Evolutionary conservation across 2,888 invertebrate species (phyloP).

Genomic region (Emesis castigata): DNA sequence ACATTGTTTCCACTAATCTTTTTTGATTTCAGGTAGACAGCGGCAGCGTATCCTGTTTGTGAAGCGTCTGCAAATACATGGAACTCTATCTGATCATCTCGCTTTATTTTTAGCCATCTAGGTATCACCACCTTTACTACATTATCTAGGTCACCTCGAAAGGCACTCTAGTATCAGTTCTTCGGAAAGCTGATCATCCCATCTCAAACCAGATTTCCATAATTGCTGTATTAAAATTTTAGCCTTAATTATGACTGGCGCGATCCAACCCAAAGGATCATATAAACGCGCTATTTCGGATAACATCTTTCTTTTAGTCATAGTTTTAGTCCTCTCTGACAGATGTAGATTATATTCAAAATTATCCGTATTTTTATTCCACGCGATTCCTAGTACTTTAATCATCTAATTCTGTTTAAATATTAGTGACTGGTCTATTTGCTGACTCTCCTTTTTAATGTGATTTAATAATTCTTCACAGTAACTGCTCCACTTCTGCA

Average conservation of each 20-base stretch:
- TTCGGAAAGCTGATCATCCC: slow-evolving; percentile 50
- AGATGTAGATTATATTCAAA: slow-evolving; percentile 15
- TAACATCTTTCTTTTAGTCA: slow-evolving; percentile 35
- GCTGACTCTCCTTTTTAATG: neutral
- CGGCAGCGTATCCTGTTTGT: slow-evolving; percentile 51
- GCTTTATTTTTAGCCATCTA: neutral
- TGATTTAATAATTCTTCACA: slow-evolving; percentile 17
- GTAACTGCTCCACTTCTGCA: slow-evolving; percentile 65
- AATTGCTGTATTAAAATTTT: neutral
- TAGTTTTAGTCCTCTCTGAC: neutral
- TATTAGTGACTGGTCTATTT: neutral
- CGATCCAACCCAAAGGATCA: slow-evolving; percentile 32
- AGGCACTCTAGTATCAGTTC: neutral
- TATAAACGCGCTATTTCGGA: slow-evolving; percentile 45
- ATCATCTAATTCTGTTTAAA: slow-evolving; percentile 15
- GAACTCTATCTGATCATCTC: slow-evolving; percentile 37
- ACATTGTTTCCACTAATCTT: neutral
- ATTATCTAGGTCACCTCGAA: neutral
- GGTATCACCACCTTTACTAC: neutral
- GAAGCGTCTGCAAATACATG: slow-evolving; percentile 58
- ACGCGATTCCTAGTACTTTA: slow-evolving; percentile 30
- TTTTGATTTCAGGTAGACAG: slow-evolving; percentile 39
- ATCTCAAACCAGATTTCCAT: slow-evolving; percentile 42
- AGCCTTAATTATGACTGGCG: neutral
- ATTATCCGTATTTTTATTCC: slow-evolving; percentile 12